Percentiles rank a stretch among this genome's conserved stretches.
These are phyloP conservation scores for Zaprionus taronus DNA, from an alignment of 1,140 invertebrate genomes.

Conservation along the genomic window DNA sequence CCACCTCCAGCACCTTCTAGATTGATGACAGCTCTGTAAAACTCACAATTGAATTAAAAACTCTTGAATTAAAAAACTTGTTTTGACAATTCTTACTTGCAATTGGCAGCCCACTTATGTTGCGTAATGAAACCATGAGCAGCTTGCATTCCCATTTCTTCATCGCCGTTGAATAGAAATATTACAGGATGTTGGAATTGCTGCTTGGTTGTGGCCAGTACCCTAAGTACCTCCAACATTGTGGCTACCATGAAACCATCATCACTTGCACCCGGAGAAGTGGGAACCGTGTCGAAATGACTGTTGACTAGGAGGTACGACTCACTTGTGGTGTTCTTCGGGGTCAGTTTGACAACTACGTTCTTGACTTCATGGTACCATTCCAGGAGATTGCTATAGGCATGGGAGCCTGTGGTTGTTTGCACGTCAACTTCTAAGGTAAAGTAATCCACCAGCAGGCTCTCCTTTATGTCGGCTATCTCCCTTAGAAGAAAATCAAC, in stretches of 20 bases:
- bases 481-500: slow-evolving; percentile 85
- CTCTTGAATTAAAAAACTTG: too few species aligned
- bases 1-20: slow-evolving; percentile 92
- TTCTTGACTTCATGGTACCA: slow-evolving; percentile 90
- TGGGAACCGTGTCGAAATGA: slow-evolving; percentile 95
- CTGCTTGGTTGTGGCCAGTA: slow-evolving; percentile 53
- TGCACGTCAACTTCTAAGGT: slow-evolving; percentile 65
- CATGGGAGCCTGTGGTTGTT: slow-evolving; percentile 89
- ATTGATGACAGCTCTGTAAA: slow-evolving; percentile 75
- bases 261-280: slow-evolving; percentile 88
- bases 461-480: slow-evolving; percentile 37
- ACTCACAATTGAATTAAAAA: slow-evolving; percentile 85
- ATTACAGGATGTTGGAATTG: slow-evolving; percentile 85
- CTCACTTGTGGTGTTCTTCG: slow-evolving; percentile 71
- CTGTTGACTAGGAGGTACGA: slow-evolving; percentile 93
- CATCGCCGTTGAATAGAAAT: slow-evolving; percentile 96
- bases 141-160: slow-evolving; percentile 86
- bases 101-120: slow-evolving; percentile 89
- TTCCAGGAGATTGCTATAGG: slow-evolving; percentile 67
- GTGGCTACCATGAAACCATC: slow-evolving; percentile 93
- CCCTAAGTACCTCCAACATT: slow-evolving; percentile 92
- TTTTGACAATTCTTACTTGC: slow-evolving; percentile 61
- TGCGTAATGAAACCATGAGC: slow-evolving; percentile 92
- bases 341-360: slow-evolving; percentile 90
- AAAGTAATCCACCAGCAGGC: slow-evolving; percentile 46